Percentiles rank a stretch among this genome's conserved stretches.
phyloP scores from a whole-genome alignment of 2,113 vertebrate genomes.

The Hippocampus guttulatus region DNA sequence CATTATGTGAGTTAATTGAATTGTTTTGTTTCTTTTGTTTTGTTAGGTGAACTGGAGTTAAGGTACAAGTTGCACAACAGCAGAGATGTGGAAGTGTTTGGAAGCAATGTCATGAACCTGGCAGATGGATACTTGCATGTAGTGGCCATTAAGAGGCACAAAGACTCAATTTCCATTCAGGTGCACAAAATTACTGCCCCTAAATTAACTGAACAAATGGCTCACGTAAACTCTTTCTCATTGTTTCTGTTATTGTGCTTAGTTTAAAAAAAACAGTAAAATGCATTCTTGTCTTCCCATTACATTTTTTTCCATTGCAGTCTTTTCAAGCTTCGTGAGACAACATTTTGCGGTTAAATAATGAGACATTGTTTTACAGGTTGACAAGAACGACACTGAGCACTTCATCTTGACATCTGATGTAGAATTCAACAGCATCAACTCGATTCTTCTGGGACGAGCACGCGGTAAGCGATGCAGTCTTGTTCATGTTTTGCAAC shows the following conservation, averaged over 20 bases:
- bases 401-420: conserved; percentile 83
- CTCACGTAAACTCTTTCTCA: neutral
- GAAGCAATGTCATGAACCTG: conserved; percentile 44
- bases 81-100: conserved; percentile 54
- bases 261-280: neutral
- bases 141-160: conserved; percentile 51
- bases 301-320: neutral
- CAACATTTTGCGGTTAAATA: neutral
- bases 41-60: conserved; percentile 66
- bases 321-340: neutral
- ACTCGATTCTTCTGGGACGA: conserved; percentile 81
- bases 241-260: neutral
- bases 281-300: neutral
- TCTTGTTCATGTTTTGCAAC: conserved; percentile 9
- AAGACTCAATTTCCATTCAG: conserved; percentile 63
- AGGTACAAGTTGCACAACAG: conserved; percentile 63
- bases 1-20: neutral
- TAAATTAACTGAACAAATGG: neutral
- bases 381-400: conserved; percentile 78
- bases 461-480: conserved; percentile 77
- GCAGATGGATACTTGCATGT: conserved; percentile 67
- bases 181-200: conserved; percentile 32
- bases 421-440: conserved; percentile 83
- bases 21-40: neutral
- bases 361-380: conserved; percentile 61